Evolutionary conservation across 2,888 invertebrate species (phyloP).

Genomic region (Galeruca laticollis): DNA sequence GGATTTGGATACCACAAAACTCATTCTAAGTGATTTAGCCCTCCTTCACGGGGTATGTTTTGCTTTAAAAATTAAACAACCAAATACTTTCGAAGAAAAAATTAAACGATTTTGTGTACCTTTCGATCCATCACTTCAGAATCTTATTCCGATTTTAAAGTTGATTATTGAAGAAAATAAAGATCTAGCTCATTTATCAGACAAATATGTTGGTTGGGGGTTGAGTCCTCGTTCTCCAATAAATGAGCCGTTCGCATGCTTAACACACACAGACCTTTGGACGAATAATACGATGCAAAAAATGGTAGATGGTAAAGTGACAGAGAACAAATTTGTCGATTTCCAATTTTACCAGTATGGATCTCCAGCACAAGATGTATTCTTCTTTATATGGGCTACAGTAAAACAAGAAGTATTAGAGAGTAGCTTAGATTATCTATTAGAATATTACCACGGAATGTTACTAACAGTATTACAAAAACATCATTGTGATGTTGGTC

Average conservation of each 20-base stretch:
- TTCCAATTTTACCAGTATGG: constrained; percentile 70
- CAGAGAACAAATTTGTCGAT: constrained; percentile 68
- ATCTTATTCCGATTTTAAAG: background rate
- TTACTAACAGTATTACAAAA: constrained; percentile 63
- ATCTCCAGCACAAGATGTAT: constrained; percentile 68
- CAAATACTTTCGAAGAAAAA: constrained; percentile 61
- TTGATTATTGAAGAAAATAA: constrained; percentile 29
- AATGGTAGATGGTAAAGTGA: constrained; percentile 55
- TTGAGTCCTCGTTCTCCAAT: background rate
- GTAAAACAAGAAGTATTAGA: constrained; percentile 63
- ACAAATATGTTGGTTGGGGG: constrained; percentile 22
- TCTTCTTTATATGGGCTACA: constrained; percentile 70
- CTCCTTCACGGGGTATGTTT: constrained; percentile 71
- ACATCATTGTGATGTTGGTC: constrained; percentile 53
- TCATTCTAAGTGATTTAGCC: constrained; percentile 68
- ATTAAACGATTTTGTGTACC: constrained; percentile 58
- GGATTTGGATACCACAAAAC: constrained; percentile 66
- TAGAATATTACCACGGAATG: constrained; percentile 67
- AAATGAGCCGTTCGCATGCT: constrained; percentile 64
- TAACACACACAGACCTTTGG: constrained; percentile 72
- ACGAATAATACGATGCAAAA: constrained; percentile 71
- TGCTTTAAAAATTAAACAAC: constrained; percentile 66
- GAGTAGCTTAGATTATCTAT: constrained; percentile 65
- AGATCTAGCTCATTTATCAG: constrained; percentile 1
- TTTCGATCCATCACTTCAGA: background rate